Evolutionary conservation across 2,888 invertebrate species (phyloP), one percentile per base, ranked within the genome.

Genomic region (Cephus nigrinus): DNA sequence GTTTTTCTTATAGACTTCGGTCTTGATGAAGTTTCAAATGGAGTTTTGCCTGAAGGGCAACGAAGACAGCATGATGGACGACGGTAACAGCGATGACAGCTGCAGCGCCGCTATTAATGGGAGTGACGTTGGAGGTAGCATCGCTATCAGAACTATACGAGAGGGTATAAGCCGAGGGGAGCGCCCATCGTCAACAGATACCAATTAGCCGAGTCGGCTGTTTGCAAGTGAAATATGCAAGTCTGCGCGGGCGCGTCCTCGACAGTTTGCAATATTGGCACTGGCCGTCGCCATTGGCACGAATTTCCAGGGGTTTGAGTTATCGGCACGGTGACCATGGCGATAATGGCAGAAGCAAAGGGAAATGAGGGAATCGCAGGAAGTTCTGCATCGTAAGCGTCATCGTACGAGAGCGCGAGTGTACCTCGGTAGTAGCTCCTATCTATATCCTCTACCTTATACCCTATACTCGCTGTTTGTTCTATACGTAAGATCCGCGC

Each of bases 401-500:
- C 23, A 23, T 55, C 23, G 55, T 55, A 23, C 55, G 23, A 2
- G 9, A 55, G 23, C 23, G 2, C 55, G 9, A 40, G 40, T 40
- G 15, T 23, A 40, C 5, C 40, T 15, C 15, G 23, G 23, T 2
- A 23, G 55, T 5, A 55, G 55, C 1, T 55, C 55, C 31, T 31
- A 9, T 33, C 71, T 71, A 31, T 71, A 71, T 31, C 71, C 12
- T 31, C 30, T 9, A 33, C 71, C 32, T 71, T 32, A 71, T 33
- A 33, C 71, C 71, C 71, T 71, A 31, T 71, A 71, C 69, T 36
- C 71, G 84, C 84, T 89, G 87, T 89, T 89, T 88, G 89, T 86
- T 87, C 87, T 86, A 85, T 88, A 87, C 86, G 87, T 88, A 89
- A 90, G 88, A 88, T 87, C 86, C 82, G 85, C 85, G 81, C 82